These are phyloP conservation scores for Glaucomys volans DNA, from an alignment of 2,113 vertebrate genomes.

Conservation along the genomic window DNA sequence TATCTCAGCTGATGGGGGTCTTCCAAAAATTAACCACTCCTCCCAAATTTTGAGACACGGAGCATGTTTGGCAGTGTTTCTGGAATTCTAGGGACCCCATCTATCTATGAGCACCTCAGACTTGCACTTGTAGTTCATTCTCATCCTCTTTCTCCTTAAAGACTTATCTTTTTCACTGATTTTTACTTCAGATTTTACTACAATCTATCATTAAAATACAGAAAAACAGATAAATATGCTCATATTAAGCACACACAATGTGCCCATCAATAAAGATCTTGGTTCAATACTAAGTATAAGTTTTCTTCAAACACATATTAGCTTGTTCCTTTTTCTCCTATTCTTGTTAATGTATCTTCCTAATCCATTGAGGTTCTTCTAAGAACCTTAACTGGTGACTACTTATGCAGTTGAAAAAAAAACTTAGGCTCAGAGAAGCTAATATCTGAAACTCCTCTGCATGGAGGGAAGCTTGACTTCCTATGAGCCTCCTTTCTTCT, in stretches of 20 bases:
- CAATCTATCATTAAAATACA: not conserved
- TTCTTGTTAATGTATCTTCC: not conserved
- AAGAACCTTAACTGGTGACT: not conserved
- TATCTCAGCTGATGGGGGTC: not conserved
- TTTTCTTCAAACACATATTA: not conserved
- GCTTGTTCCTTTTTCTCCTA: not conserved
- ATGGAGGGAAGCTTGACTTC: not conserved
- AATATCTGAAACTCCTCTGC: slow-evolving; percentile 9
- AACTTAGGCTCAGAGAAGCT: not conserved
- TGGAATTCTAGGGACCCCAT: not conserved
- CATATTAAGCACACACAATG: not conserved
- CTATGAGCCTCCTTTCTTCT: not conserved
- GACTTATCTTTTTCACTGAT: not conserved
- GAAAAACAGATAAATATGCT: not conserved
- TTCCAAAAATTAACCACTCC: not conserved
- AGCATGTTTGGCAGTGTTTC: not conserved
- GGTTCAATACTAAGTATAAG: not conserved
- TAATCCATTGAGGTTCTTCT: not conserved
- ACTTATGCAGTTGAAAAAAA: not conserved
- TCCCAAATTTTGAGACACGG: not conserved
- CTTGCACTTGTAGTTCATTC: not conserved
- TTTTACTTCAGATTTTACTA: not conserved
- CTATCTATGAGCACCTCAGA: not conserved
- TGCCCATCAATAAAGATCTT: not conserved
- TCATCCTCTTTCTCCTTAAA: not conserved